Conservation (phyloP, 1,140 invertebrate species). For the Odontomachus brunneus region DNA sequence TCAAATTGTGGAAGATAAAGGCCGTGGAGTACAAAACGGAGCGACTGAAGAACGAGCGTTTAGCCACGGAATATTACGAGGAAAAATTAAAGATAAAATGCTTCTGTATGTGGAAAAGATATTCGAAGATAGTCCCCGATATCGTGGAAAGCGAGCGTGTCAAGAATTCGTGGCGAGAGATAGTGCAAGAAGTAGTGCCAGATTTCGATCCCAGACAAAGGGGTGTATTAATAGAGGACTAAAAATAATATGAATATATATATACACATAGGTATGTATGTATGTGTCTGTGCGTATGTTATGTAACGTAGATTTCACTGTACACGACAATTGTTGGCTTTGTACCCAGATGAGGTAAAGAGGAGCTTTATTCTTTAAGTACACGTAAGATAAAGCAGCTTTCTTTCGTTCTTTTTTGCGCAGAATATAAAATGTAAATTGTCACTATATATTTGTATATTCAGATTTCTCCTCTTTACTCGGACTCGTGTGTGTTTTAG, state of each 20-base stretch:
- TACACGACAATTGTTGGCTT: constrained; percentile 40
- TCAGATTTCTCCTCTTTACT: constrained; percentile 32
- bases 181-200: constrained; percentile 81
- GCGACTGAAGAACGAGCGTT: constrained; percentile 64
- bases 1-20: constrained; percentile 71
- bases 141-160: constrained; percentile 78
- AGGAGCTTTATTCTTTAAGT: constrained; percentile 24
- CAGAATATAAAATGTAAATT: constrained; percentile 31
- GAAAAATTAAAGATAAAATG: constrained; percentile 69
- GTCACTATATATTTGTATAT: constrained; percentile 42
- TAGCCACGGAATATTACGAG: constrained; percentile 69
- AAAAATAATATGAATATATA: not conserved
- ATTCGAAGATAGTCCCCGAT: constrained; percentile 74
- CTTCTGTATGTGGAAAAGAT: constrained; percentile 78
- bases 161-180: constrained; percentile 77
- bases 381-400: constrained; percentile 7
- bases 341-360: constrained; percentile 23
- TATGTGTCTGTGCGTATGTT: no score
- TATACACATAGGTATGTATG: no score
- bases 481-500: constrained; percentile 1
- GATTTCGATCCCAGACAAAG: constrained; percentile 79
- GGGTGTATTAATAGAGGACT: constrained; percentile 77
- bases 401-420: constrained; percentile 8
- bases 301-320: constrained; percentile 29
- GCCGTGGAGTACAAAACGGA: constrained; percentile 57